Conservation (phyloP, 2,113 vertebrate species). For the Bubalus kerabau region DNA sequence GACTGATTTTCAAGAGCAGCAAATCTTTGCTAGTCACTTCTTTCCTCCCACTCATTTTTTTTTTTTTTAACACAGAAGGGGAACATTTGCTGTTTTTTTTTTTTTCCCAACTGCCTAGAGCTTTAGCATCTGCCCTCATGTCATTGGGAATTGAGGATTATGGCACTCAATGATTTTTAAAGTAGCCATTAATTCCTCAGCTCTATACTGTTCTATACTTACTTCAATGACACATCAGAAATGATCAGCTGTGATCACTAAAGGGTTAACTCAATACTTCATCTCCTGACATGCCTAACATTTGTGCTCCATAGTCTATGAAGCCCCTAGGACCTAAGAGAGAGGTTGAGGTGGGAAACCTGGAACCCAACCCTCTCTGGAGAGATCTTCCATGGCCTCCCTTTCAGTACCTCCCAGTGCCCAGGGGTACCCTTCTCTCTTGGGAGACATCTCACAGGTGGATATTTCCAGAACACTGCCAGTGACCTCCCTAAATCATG, state of each 20-base stretch:
- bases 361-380: neutral
- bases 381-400: neutral
- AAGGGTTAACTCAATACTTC: neutral
- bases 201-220: neutral
- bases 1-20: constrained; percentile 52
- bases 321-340: neutral
- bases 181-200: constrained; percentile 5
- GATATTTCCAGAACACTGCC: neutral
- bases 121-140: constrained; percentile 59
- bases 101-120: neutral
- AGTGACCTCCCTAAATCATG: neutral
- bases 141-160: constrained; percentile 8
- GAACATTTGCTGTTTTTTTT: constrained; percentile 59
- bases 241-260: neutral
- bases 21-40: constrained; percentile 57
- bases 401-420: neutral
- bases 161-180: neutral
- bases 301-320: neutral
- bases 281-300: neutral
- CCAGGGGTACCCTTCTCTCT: neutral
- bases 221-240: neutral
- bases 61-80: constrained; percentile 42
- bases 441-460: neutral
- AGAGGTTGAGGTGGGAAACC: neutral
- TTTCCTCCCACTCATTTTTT: constrained; percentile 45